Conservation (phyloP, 2,113 vertebrate species). For the Chroicocephalus ridibundus region DNA sequence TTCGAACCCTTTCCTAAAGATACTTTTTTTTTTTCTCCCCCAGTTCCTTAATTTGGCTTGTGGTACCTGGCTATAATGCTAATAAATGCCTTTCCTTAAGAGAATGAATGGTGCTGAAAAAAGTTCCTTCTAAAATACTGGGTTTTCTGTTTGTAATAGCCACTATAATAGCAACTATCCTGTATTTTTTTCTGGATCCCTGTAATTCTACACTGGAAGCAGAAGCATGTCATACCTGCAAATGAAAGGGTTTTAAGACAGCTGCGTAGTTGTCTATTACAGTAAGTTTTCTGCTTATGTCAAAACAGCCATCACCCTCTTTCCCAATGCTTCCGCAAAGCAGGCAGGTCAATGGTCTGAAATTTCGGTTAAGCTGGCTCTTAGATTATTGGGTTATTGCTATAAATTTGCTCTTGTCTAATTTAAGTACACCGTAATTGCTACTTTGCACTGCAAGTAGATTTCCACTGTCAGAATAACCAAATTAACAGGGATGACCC, state of each 20-base stretch:
- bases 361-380: not conserved
- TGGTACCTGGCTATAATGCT: not conserved
- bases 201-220: not conserved
- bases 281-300: not conserved
- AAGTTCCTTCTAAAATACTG: not conserved
- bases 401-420: not conserved
- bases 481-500: conserved; percentile 5
- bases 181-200: not conserved
- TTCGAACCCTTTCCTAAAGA: not conserved
- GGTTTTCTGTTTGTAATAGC: not conserved
- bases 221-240: not conserved
- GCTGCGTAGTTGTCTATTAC: not conserved
- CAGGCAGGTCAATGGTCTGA: not conserved
- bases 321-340: not conserved
- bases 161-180: not conserved
- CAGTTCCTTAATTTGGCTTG: not conserved
- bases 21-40: not conserved
- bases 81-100: not conserved
- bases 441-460: not conserved
- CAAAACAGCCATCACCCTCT: not conserved
- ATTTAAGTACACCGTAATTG: not conserved
- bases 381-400: not conserved
- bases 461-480: not conserved
- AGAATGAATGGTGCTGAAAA: not conserved
- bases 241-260: not conserved